phyloP scores from a whole-genome alignment of 1,140 invertebrate species.

The Eriosoma lanigerum region DNA sequence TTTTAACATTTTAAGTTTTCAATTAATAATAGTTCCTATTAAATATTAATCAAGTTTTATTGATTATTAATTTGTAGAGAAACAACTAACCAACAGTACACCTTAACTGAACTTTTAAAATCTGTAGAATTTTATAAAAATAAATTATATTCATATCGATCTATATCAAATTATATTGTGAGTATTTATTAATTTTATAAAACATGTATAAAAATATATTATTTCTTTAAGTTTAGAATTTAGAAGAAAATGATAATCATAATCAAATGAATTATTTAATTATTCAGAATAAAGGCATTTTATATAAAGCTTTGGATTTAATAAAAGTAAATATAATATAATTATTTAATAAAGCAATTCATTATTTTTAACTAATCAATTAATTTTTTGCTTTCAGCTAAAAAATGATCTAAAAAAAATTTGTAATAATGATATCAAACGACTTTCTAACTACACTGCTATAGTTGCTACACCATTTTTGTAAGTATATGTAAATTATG shows the following conservation, averaged over 20 bases:
- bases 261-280: constrained; percentile 8
- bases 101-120: constrained; percentile 33
- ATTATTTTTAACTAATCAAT: no score
- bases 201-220: background rate
- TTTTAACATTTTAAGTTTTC: background rate
- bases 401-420: constrained; percentile 6
- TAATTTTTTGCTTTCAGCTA: constrained; percentile 7
- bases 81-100: background rate
- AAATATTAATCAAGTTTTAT: background rate
- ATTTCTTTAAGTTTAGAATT: constrained; percentile 1
- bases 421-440: constrained; percentile 27
- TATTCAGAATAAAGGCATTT: constrained; percentile 28
- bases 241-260: background rate
- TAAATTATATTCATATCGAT: constrained; percentile 1
- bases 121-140: constrained; percentile 39
- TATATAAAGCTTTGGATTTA: background rate
- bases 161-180: constrained; percentile 28
- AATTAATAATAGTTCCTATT: no score
- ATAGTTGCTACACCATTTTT: background rate
- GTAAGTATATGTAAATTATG: constrained; percentile 12
- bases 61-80: background rate
- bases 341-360: background rate
- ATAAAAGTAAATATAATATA: constrained; percentile 25
- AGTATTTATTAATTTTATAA: background rate
- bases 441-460: constrained; percentile 21